These are phyloP conservation scores for Abscondita cerata DNA, from an alignment of 2,888 invertebrate species.

Conservation along the genomic window DNA sequence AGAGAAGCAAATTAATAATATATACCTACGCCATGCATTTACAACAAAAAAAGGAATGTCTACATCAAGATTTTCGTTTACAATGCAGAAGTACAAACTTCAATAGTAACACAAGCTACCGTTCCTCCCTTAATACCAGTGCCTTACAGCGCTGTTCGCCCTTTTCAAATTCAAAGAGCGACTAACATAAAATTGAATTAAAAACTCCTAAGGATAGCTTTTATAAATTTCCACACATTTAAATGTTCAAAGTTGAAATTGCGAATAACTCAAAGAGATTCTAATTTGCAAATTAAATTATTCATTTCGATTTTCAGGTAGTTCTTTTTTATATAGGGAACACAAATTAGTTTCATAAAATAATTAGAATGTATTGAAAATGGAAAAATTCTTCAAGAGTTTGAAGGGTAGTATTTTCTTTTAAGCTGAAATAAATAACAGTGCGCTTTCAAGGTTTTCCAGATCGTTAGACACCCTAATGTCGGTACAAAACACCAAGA, in stretches of 20 bases:
- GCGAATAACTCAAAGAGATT: conserved; percentile 36
- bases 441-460: conserved; percentile 22
- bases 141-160: conserved; percentile 27
- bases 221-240: conserved; percentile 41
- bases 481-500: conserved; percentile 20
- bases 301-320: conserved; percentile 36
- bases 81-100: too few species aligned
- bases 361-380: neutral
- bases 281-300: conserved; percentile 39
- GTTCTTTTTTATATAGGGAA: conserved; percentile 12
- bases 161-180: conserved; percentile 32
- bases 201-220: conserved; percentile 40
- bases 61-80: too few species aligned
- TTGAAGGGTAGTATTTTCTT: conserved; percentile 1
- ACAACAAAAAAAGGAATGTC: too few species aligned
- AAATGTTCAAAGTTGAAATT: conserved; percentile 35
- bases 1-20: too few species aligned
- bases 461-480: conserved; percentile 25
- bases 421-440: conserved; percentile 17
- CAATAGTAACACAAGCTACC: neutral
- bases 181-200: conserved; percentile 39
- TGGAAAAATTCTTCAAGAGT: neutral
- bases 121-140: conserved; percentile 1
- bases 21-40: too few species aligned
- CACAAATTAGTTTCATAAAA: neutral